Percentiles rank a stretch among this genome's conserved stretches.
These are phyloP conservation scores for Drosophila murphyi DNA, from an alignment of 1,140 invertebrate species.

Conservation along the genomic window DNA sequence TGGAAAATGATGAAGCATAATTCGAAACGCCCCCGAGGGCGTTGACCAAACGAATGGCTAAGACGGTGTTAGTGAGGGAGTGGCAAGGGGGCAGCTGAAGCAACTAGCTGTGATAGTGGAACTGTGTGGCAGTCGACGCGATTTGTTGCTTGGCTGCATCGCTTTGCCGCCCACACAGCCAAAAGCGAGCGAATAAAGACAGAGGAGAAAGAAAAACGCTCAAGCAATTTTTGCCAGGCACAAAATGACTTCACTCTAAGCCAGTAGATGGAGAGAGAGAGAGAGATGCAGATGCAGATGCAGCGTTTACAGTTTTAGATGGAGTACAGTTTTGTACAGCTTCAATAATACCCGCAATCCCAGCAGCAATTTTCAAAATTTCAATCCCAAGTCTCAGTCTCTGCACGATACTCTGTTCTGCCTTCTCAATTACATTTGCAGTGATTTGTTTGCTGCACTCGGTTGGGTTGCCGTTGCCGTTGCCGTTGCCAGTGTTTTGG, in stretches of 20 bases:
- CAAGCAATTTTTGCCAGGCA: slow-evolving; percentile 62
- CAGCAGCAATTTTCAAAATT: slow-evolving; percentile 79
- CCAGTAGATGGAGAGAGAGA: not conserved
- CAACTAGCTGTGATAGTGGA: slow-evolving; percentile 33
- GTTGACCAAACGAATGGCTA: slow-evolving; percentile 45
- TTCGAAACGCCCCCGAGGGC: slow-evolving; percentile 65
- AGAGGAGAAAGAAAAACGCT: slow-evolving; percentile 31
- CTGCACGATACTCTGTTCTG: not conserved
- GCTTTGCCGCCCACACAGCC: slow-evolving; percentile 28
- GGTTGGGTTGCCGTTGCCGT: slow-evolving; percentile 36
- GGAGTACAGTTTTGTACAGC: slow-evolving; percentile 19
- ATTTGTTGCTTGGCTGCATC: slow-evolving; percentile 73
- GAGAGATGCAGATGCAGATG: not conserved
- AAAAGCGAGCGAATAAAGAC: slow-evolving; percentile 22
- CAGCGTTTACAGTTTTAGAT: slow-evolving; percentile 14
- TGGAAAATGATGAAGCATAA: slow-evolving; percentile 77
- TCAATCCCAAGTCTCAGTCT: slow-evolving; percentile 30
- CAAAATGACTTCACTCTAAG: slow-evolving; percentile 69
- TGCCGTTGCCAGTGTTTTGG: slow-evolving; percentile 8
- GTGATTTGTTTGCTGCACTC: slow-evolving; percentile 70
- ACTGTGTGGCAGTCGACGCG: slow-evolving; percentile 64
- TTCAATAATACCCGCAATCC: slow-evolving; percentile 76
- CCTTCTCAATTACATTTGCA: slow-evolving; percentile 41
- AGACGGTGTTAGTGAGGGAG: not conserved
- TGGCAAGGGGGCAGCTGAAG: not conserved